Evolutionary conservation across 2,113 vertebrate species (phyloP).

Genomic region (Pseudorasbora parva): DNA sequence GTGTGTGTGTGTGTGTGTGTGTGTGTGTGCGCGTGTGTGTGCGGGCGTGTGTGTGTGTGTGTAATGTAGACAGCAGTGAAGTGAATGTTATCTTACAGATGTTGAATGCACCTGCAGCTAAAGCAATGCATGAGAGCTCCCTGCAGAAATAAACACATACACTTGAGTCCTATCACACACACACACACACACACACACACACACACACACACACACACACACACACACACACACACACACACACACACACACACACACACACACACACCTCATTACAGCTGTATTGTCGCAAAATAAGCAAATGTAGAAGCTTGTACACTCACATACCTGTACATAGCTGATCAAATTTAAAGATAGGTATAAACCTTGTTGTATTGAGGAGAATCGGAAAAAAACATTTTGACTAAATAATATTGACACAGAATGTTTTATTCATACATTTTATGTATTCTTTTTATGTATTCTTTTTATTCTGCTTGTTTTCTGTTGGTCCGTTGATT

Average conservation of each 20-base stretch:
- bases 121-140: constrained; percentile 44
- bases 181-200: constrained; percentile 42
- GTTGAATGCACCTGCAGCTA: constrained; percentile 42
- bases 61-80: constrained; percentile 24
- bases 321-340: constrained; percentile 2
- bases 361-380: not conserved
- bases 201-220: not conserved
- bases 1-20: constrained; percentile 32
- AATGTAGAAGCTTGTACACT: not conserved
- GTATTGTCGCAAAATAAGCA: constrained; percentile 24
- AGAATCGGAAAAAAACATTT: no score
- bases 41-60: constrained; percentile 18
- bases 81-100: constrained; percentile 48
- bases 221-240: constrained; percentile 35
- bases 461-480: no score
- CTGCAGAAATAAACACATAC: constrained; percentile 41
- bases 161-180: constrained; percentile 14
- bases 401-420: not conserved
- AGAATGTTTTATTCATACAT: not conserved
- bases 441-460: not conserved
- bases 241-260: constrained; percentile 18
- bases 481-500: no score
- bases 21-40: constrained; percentile 22
- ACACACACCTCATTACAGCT: constrained; percentile 26
- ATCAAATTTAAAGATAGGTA: not conserved